Evolutionary conservation across 2,888 invertebrate genomes (phyloP).

Genomic region (Cantharis rustica): DNA sequence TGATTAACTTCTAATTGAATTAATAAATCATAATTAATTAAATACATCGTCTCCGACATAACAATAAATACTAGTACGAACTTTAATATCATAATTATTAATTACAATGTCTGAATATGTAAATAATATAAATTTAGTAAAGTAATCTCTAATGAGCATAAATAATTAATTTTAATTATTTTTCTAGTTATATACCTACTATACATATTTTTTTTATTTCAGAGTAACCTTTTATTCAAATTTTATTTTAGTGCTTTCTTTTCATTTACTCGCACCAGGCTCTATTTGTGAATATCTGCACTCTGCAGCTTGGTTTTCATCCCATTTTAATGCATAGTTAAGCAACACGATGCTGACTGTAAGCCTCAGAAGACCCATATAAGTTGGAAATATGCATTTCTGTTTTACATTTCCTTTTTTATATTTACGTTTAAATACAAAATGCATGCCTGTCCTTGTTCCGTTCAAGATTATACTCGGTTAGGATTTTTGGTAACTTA

Average conservation of each 20-base stretch:
- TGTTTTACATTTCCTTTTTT: slow-evolving; percentile 18
- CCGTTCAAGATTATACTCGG: neutral
- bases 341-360: slow-evolving; percentile 34
- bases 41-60: no score
- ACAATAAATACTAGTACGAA: no score
- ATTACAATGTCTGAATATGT: no score
- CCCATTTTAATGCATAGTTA: slow-evolving; percentile 39
- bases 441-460: slow-evolving; percentile 4
- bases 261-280: slow-evolving; percentile 20
- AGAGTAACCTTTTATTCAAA: neutral
- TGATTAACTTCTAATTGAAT: no score
- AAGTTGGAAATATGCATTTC: slow-evolving; percentile 32
- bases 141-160: neutral
- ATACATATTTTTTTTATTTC: neutral
- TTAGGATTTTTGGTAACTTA: neutral
- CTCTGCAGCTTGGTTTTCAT: slow-evolving; percentile 25
- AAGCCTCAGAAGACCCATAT: slow-evolving; percentile 36
- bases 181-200: neutral
- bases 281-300: slow-evolving; percentile 21
- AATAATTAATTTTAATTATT: neutral
- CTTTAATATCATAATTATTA: no score
- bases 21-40: no score
- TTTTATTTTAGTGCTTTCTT: slow-evolving; percentile 7
- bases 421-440: slow-evolving; percentile 5
- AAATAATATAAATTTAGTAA: neutral